Conservation (phyloP, 1,140 invertebrate genomes). For the Dendroctonus valens region DNA sequence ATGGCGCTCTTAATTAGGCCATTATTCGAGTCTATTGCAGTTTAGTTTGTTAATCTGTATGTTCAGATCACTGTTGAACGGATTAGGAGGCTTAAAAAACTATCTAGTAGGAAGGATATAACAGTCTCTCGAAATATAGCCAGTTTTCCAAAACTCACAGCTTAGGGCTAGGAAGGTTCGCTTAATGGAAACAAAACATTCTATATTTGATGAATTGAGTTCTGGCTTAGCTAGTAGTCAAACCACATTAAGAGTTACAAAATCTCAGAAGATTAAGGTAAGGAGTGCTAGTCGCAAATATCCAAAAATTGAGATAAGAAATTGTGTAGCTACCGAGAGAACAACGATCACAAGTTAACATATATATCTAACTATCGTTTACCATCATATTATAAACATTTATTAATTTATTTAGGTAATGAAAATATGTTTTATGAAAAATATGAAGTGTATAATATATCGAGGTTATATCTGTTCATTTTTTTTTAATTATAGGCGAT, state of each 20-base stretch:
- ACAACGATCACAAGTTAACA: constrained; percentile 24
- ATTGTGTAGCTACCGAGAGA: background rate
- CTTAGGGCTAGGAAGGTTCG: too few relatives aligned
- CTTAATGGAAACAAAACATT: too few relatives aligned
- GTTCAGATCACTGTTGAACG: background rate
- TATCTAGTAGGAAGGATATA: constrained; percentile 6
- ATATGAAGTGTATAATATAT: constrained; percentile 30
- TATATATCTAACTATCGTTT: constrained; percentile 2
- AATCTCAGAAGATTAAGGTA: too few relatives aligned
- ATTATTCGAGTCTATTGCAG: background rate
- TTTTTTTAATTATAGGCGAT: constrained; percentile 26
- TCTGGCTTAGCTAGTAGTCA: too few relatives aligned
- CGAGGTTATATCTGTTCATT: constrained; percentile 13
- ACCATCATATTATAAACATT: constrained; percentile 15
- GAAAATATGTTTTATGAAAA: constrained; percentile 35
- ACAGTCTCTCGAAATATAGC: constrained; percentile 13
- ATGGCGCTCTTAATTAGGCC: background rate
- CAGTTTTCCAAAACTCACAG: too few relatives aligned
- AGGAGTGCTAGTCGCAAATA: background rate
- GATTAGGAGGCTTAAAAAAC: background rate
- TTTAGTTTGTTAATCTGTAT: too few relatives aligned
- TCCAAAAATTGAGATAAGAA: constrained; percentile 5
- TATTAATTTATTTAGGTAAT: constrained; percentile 9
- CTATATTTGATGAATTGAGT: too few relatives aligned
- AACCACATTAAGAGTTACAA: too few relatives aligned